Base-by-base conservation (phyloP, 2,797 vertebrate species). In the Pipistrellus pygmaeus region DNA sequence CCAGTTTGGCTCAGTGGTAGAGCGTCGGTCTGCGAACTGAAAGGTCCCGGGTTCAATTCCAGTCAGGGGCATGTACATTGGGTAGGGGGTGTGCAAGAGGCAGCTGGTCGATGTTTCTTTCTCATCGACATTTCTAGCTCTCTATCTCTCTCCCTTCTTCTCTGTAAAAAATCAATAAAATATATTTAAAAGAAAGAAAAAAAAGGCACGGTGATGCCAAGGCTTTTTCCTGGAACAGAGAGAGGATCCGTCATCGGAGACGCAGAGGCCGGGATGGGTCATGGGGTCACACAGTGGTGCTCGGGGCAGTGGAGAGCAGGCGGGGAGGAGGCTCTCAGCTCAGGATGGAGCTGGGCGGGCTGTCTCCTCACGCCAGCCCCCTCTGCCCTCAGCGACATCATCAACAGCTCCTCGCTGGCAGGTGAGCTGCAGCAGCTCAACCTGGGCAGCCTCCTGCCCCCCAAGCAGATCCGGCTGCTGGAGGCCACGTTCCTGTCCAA, bases 401-500 rank as follows among this genome's bases (percentile, higher is more conserved):
- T 99, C 78, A 98, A 98, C 32, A 98, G 99, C 46, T 93, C 96
- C 8, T 97, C 98, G 57, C 97, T 99, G 97, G 95, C 97, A 0
- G 93, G 88, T 4, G 97, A 98, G 89, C 94, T 99, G 78, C 98
- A 99, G 85, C 96, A 91, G 25, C 78, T 97, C 73, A 96, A 94
- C 35, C 97, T 99, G 85, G 98, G 98, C 62, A 98, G 98, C 81
- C 99, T 99, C 97, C 98, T 99, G 85, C 97, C 99, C 9, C 38
- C 96, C 5, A 75, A 94, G 10, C 80, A 98, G 48, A 96, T 98
- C 95, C 93, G 93, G 38, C 41, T 96, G 32, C 97, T 99, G 96
- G 99, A 99, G 97, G 96, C 97, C 1, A 98, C 98, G 62, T 99
- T 98, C 97, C 92, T 99, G 44, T 95, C 32, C 38, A 97, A 92